Conservation (phyloP, 2,113 vertebrate genomes). For the Nothoprocta pentlandii region DNA sequence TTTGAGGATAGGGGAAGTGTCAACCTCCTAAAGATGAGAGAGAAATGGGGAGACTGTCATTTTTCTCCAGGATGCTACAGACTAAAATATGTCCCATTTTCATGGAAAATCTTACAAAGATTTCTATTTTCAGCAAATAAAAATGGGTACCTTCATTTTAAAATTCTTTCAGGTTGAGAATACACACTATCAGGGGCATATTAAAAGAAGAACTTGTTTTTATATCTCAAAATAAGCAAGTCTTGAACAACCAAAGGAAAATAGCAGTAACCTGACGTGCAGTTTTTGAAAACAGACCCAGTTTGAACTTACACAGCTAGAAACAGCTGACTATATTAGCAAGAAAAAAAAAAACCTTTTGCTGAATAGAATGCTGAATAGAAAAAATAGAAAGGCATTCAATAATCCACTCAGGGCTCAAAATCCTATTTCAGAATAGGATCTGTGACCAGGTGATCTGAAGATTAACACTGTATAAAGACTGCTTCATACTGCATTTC, state of each 20-base stretch:
- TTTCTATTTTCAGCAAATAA: background rate
- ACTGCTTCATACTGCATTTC: background rate
- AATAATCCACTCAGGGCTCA: constrained; percentile 3
- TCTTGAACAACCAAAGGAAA: background rate
- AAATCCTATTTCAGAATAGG: background rate
- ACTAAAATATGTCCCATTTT: background rate
- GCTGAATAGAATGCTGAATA: background rate
- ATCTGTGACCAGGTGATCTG: background rate
- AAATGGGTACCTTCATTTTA: background rate
- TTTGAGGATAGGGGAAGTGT: background rate
- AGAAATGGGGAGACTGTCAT: background rate
- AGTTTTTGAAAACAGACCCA: background rate
- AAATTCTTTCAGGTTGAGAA: background rate
- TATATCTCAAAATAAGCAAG: background rate
- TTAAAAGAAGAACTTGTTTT: background rate
- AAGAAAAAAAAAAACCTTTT: background rate
- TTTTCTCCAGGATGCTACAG: background rate
- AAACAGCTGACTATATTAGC: background rate
- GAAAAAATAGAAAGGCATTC: background rate
- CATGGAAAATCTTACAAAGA: background rate
- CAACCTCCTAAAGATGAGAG: background rate
- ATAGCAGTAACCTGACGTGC: background rate
- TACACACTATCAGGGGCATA: background rate
- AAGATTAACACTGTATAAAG: background rate
- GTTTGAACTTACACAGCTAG: background rate